phyloP scores from a whole-genome alignment of 2,113 vertebrate genomes.

The Corvus moneduloides region DNA sequence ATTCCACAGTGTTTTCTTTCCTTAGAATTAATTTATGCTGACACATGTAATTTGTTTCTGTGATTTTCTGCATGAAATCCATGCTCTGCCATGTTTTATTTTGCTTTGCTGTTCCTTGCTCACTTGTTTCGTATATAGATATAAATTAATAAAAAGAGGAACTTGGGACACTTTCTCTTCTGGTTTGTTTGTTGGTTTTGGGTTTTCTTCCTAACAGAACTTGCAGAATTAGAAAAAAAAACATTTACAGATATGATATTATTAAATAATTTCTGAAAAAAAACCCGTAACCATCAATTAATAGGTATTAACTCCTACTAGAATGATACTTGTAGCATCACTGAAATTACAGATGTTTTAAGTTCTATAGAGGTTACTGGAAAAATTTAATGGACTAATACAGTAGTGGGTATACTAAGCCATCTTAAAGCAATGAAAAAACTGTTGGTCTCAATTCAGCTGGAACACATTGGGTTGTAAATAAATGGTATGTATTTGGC shows the following conservation, averaged over 20 bases:
- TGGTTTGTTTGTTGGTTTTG: background rate
- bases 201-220: background rate
- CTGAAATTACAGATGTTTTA: background rate
- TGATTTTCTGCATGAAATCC: background rate
- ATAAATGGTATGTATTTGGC: background rate
- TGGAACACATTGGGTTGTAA: background rate
- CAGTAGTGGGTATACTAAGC: background rate
- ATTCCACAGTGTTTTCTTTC: background rate
- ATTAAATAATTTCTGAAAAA: background rate
- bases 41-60: accelerated
- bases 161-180: background rate
- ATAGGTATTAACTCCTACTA: background rate
- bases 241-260: background rate
- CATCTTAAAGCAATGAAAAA: background rate
- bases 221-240: background rate
- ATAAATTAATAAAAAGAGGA: background rate
- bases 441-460: background rate
- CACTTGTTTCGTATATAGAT: background rate
- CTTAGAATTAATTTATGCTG: background rate
- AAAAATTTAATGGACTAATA: background rate
- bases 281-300: background rate
- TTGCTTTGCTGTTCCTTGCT: background rate
- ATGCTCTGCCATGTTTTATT: background rate
- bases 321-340: background rate
- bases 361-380: background rate